Percentiles rank a stretch among this genome's conserved stretches.
phyloP scores from a whole-genome alignment of 2,888 invertebrate species.

The Idaea straminata region DNA sequence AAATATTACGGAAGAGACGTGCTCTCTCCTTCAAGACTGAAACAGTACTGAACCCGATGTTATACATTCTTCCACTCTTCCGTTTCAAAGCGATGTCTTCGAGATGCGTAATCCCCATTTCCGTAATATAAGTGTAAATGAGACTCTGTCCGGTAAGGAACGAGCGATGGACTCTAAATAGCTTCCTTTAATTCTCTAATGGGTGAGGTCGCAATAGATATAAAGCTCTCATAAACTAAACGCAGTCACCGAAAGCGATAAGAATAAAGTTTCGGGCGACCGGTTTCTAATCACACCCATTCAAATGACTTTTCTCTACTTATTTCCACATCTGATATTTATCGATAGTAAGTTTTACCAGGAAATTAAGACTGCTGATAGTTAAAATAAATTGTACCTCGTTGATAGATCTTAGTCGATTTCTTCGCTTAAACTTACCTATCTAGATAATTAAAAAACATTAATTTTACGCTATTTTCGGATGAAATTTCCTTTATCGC shows the following conservation, averaged over 20 bases:
- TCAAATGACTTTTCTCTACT: not conserved
- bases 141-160: slow-evolving; percentile 12
- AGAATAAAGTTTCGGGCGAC: slow-evolving; percentile 39
- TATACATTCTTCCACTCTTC: slow-evolving; percentile 25
- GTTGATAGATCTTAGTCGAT: too few relatives aligned
- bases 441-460: too few relatives aligned
- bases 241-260: slow-evolving; percentile 48
- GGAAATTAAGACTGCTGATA: too few relatives aligned
- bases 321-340: too few relatives aligned
- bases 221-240: slow-evolving; percentile 51
- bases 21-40: slow-evolving; percentile 46
- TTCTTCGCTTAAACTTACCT: too few relatives aligned
- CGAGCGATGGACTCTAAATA: slow-evolving; percentile 30
- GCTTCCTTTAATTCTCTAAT: slow-evolving; percentile 9
- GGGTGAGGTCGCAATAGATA: slow-evolving; percentile 42
- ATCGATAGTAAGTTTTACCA: too few relatives aligned
- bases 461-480: too few relatives aligned
- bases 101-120: slow-evolving; percentile 39
- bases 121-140: slow-evolving; percentile 23
- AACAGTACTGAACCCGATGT: slow-evolving; percentile 55
- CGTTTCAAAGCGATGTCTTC: slow-evolving; percentile 30
- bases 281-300: not conserved
- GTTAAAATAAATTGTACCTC: too few relatives aligned
- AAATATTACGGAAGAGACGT: slow-evolving; percentile 34
- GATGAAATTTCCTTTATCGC: too few relatives aligned